Evolutionary conservation across 2,797 vertebrate species (phyloP).

Genomic region (Pelobates cultripes): DNA sequence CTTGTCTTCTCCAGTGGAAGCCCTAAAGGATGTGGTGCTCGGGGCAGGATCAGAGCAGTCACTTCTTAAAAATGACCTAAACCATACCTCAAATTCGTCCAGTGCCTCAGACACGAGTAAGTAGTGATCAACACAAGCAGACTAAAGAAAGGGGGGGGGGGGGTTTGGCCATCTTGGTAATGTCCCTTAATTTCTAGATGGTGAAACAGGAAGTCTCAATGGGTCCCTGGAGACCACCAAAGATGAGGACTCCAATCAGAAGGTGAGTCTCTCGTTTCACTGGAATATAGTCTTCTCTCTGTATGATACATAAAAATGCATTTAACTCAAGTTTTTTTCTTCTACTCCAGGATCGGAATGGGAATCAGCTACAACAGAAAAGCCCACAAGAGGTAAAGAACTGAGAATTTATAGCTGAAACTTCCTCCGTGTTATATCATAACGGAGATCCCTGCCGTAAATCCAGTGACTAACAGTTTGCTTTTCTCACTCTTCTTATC

Average conservation of each 20-base stretch:
- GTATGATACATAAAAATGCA: no score
- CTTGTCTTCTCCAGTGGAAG: conserved; percentile 75
- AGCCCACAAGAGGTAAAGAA: conserved; percentile 77
- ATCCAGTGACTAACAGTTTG: background rate
- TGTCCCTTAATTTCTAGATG: conserved; percentile 67
- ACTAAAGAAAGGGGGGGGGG: background rate
- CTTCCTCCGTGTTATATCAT: background rate
- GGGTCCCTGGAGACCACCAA: conserved; percentile 73
- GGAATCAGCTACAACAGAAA: conserved; percentile 83
- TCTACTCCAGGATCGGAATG: conserved; percentile 82
- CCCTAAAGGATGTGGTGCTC: conserved; percentile 80
- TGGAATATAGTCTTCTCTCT: background rate
- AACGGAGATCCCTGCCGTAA: background rate
- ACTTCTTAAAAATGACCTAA: conserved; percentile 60
- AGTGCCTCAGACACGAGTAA: conserved; percentile 64
- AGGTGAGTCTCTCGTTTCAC: conserved; percentile 60
- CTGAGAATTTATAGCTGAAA: background rate
- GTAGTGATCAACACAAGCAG: conserved; percentile 22
- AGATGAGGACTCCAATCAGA: conserved; percentile 58
- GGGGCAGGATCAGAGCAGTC: conserved; percentile 69
- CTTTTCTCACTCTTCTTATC: background rate
- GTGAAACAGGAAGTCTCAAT: conserved; percentile 76
- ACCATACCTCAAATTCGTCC: conserved; percentile 49
- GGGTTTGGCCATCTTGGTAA: background rate
- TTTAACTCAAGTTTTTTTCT: no score